phyloP scores from a whole-genome alignment of 2,888 invertebrate species.

The Ophonus ardosiacus region DNA sequence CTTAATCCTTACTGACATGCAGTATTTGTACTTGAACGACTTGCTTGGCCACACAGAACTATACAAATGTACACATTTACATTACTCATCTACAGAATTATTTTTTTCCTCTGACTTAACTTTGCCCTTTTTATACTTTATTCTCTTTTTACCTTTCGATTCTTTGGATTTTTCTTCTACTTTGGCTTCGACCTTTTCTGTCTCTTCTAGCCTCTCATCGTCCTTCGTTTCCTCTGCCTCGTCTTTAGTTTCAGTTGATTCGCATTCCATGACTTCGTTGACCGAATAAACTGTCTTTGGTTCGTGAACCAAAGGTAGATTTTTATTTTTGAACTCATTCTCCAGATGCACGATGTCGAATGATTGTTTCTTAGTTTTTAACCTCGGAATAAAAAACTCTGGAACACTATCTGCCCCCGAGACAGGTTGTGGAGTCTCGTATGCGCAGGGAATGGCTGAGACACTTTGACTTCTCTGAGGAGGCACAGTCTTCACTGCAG shows the following conservation, averaged over 20 bases:
- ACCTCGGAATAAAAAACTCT: slow-evolving; percentile 63
- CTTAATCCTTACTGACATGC: slow-evolving; percentile 1
- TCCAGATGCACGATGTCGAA: slow-evolving; percentile 51
- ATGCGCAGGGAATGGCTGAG: slow-evolving; percentile 49
- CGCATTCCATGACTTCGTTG: slow-evolving; percentile 20
- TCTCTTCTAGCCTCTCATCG: neutral
- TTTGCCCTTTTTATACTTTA: slow-evolving; percentile 51
- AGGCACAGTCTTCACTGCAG: slow-evolving; percentile 3
- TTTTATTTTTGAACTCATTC: slow-evolving; percentile 52
- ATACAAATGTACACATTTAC: slow-evolving; percentile 53
- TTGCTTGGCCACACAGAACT: slow-evolving; percentile 54
- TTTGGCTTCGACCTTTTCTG: slow-evolving; percentile 52
- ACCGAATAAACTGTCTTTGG: slow-evolving; percentile 30
- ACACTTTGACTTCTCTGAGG: slow-evolving; percentile 60
- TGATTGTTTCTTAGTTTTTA: slow-evolving; percentile 59
- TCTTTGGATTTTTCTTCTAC: slow-evolving; percentile 60
- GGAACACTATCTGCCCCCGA: slow-evolving; percentile 52
- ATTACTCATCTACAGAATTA: slow-evolving; percentile 43
- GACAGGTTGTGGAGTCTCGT: slow-evolving; percentile 9
- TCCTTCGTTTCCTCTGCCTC: neutral
- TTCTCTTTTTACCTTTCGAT: slow-evolving; percentile 41
- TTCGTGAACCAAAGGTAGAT: slow-evolving; percentile 52
- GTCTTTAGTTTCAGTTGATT: slow-evolving; percentile 8
- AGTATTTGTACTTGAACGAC: slow-evolving; percentile 51
- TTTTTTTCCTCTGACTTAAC: slow-evolving; percentile 49